A percentile compares a stretch with the other conserved stretches of the same genome.
phyloP scores from a whole-genome alignment of 2,888 invertebrate genomes.

The Mesorhabditis sp. region DNA sequence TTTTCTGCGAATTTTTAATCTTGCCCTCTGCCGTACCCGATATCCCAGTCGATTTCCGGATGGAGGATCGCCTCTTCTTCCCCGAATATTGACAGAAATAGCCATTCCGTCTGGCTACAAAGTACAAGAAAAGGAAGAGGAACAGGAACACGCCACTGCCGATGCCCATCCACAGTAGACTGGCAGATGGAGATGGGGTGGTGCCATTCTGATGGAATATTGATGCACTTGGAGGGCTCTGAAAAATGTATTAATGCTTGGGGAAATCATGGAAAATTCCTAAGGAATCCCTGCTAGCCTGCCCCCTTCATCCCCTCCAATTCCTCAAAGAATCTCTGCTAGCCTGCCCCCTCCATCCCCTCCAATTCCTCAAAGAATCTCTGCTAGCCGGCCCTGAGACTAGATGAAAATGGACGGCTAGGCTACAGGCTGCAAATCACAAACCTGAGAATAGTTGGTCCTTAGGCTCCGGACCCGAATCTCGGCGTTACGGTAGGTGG shows the following conservation, averaged over 20 bases:
- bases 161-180: not conserved
- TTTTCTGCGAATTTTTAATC: not conserved
- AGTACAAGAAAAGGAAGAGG: not conserved
- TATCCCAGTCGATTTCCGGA: too few species aligned
- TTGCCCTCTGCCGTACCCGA: not conserved
- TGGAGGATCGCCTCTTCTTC: not conserved
- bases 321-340: too few species aligned
- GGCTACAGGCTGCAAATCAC: too few species aligned
- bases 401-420: too few species aligned
- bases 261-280: too few species aligned
- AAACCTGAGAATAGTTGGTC: not conserved
- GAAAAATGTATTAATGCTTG: too few species aligned
- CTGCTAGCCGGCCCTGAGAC: too few species aligned
- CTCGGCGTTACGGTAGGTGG: not conserved
- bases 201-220: not conserved
- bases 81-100: not conserved
- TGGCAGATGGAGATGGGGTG: not conserved
- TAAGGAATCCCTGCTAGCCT: too few species aligned
- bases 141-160: not conserved
- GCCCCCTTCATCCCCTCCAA: too few species aligned
- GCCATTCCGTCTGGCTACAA: slow-evolving; percentile 2
- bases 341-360: too few species aligned
- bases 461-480: not conserved
- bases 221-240: not conserved
- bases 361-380: too few species aligned